phyloP scores from a whole-genome alignment of 2,113 vertebrate genomes.

The Sterrhoptilus dennistouni region DNA sequence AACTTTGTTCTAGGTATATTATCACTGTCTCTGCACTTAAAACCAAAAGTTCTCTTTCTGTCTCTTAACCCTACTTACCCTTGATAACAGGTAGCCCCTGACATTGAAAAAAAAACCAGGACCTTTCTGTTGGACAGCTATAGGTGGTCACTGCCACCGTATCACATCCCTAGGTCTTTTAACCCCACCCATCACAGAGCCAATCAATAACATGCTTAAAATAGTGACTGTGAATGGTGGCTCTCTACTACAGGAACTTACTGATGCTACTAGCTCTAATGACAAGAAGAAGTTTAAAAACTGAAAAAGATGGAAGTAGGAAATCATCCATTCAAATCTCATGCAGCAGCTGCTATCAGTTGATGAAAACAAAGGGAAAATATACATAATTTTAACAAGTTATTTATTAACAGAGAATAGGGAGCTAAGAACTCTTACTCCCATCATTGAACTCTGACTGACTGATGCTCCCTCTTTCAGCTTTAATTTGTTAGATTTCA shows the following conservation, averaged over 20 bases:
- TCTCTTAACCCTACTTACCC: background rate
- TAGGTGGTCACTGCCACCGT: background rate
- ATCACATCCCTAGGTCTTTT: background rate
- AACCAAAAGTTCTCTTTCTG: background rate
- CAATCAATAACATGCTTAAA: background rate
- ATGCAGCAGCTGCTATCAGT: background rate
- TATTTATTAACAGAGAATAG: background rate
- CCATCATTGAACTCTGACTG: background rate
- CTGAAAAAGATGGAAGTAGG: background rate
- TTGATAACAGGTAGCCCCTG: background rate
- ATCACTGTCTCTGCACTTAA: background rate
- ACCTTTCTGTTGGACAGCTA: background rate
- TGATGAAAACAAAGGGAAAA: background rate
- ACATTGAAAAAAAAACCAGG: background rate
- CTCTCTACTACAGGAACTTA: background rate
- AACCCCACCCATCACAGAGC: background rate
- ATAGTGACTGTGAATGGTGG: background rate
- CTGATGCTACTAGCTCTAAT: background rate
- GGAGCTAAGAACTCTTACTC: background rate
- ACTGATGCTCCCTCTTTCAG: background rate
- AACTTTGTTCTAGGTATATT: background rate
- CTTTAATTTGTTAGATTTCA: constrained; percentile 21
- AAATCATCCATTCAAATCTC: background rate
- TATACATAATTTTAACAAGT: background rate
- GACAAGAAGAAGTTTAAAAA: background rate